Evolutionary conservation across 2,888 invertebrate genomes (phyloP).

Genomic region (Nomada flava): DNA sequence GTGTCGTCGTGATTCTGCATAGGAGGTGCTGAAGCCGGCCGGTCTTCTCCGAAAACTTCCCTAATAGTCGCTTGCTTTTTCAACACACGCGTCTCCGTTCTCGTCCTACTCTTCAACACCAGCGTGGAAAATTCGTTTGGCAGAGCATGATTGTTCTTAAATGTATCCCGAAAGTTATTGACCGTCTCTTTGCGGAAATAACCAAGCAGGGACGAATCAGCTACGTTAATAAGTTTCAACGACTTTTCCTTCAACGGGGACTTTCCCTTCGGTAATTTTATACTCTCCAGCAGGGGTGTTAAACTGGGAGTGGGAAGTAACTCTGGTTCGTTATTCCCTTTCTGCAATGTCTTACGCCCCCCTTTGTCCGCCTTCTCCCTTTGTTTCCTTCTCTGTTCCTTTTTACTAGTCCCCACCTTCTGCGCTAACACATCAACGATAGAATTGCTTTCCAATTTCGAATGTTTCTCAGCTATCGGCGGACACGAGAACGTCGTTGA

Average conservation of each 20-base stretch:
- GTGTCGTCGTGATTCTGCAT: constrained; percentile 86
- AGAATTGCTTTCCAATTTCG: constrained; percentile 85
- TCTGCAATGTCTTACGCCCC: constrained; percentile 86
- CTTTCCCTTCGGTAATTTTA: constrained; percentile 71
- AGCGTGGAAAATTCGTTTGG: constrained; percentile 88
- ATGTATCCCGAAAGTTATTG: constrained; percentile 88
- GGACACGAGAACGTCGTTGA: constrained; percentile 88
- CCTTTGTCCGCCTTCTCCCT: constrained; percentile 84
- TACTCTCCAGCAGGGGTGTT: constrained; percentile 71
- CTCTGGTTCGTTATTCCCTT: constrained; percentile 86
- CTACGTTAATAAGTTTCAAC: constrained; percentile 77
- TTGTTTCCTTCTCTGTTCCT: constrained; percentile 85
- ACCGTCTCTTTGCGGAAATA: constrained; percentile 89
- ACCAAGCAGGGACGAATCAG: constrained; percentile 87
- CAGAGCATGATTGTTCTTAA: constrained; percentile 87
- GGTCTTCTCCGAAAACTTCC: constrained; percentile 92
- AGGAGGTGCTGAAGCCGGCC: constrained; percentile 93
- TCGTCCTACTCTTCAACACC: constrained; percentile 90
- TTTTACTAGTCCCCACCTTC: constrained; percentile 87
- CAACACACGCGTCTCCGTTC: constrained; percentile 90
- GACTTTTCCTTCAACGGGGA: constrained; percentile 74
- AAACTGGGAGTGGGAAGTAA: constrained; percentile 88
- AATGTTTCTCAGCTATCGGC: constrained; percentile 80
- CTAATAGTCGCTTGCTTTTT: constrained; percentile 92
- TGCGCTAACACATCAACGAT: constrained; percentile 89